A percentile compares a stretch with the other conserved stretches of the same genome.
phyloP scores from a whole-genome alignment of 1,140 invertebrate species.

The Odontomachus brunneus region DNA sequence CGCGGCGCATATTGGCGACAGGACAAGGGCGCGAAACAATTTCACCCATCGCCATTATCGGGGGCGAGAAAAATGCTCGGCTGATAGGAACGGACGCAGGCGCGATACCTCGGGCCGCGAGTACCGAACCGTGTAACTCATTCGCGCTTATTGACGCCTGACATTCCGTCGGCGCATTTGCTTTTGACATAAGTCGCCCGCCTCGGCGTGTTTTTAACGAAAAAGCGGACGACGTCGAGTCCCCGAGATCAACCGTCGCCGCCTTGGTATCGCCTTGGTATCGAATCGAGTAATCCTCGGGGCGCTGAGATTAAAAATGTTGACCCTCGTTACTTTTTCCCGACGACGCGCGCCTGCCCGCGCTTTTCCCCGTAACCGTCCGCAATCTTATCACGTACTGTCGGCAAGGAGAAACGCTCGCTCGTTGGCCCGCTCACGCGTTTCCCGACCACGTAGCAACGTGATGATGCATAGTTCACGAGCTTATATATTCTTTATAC shows the following conservation, averaged over 20 bases:
- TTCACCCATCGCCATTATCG: neutral
- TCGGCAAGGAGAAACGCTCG: conserved; percentile 50
- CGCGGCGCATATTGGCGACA: conserved; percentile 18
- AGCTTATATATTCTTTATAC: conserved; percentile 56
- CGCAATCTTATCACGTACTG: conserved; percentile 68
- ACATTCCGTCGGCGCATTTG: conserved; percentile 35
- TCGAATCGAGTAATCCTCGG: conserved; percentile 35
- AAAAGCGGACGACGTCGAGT: conserved; percentile 7
- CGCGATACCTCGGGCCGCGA: conserved; percentile 3
- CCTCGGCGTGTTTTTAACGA: conserved; percentile 39
- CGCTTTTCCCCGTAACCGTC: conserved; percentile 16
- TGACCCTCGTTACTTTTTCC: conserved; percentile 34
- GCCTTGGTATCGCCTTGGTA: neutral
- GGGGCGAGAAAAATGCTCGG: conserved; percentile 24
- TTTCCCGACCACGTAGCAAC: conserved; percentile 39
- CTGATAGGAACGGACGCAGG: neutral
- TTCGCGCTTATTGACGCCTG: conserved; percentile 53
- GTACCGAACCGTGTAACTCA: conserved; percentile 35
- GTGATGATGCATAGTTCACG: conserved; percentile 65
- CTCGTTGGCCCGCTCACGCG: no score
- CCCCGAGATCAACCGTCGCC: neutral
- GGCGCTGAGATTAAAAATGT: conserved; percentile 52
- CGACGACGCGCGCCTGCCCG: conserved; percentile 1
- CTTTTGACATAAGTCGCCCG: conserved; percentile 25
- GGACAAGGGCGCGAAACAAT: conserved; percentile 35